Base-by-base conservation (phyloP, 2,797 vertebrate species). In the Microctenopoma steveboyesi region DNA sequence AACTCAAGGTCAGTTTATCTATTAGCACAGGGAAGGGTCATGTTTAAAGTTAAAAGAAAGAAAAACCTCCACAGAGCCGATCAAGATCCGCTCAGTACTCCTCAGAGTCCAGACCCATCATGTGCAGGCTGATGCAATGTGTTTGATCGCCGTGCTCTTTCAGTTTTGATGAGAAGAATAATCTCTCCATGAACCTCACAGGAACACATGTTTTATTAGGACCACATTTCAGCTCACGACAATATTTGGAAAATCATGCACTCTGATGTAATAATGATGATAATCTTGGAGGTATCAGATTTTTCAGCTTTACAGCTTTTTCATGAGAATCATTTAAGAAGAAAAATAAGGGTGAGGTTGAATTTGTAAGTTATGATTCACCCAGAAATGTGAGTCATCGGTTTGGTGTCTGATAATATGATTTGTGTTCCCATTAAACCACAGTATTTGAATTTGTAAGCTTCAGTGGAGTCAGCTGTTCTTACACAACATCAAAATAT, bases 381-480 rank as follows among this genome's bases (percentile, higher is more conserved):
- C 42, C 7, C 39, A 0, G 2, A 39, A 69, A 40, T 69, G 11
- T 37, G 56, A 46, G 30, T 54, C 40, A 48, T 43, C n/a, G 6
- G 33, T 42, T 16, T n/a, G 13, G 10, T 10, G 11, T 42, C 13
- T 25, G 27, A 49, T 42, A 18, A 30, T 1, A 4, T 16, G 45
- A 25, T 50, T 16, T 12, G 5, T n/a, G 16, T 25, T 40, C 1
- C 9, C 18, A 3, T 18, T 14, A 5, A 42, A 59, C 52, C 15
- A 33, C 3, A 28, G 15, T 18, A 28, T 59, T 72, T 72, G 33
- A 39, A n/a, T 48, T 39, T 48, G 4, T 35, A 33, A 27, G 43
- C 42, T 54, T 49, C 10, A 37, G 7, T 10, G 12, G 12, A 33
- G 22, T 18, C 33, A 40, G 40, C 30, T 39, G 12, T 4, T 46